These are phyloP conservation scores for Phenacoccus solenopsis DNA, from an alignment of 1,140 invertebrate species.

Conservation along the genomic window DNA sequence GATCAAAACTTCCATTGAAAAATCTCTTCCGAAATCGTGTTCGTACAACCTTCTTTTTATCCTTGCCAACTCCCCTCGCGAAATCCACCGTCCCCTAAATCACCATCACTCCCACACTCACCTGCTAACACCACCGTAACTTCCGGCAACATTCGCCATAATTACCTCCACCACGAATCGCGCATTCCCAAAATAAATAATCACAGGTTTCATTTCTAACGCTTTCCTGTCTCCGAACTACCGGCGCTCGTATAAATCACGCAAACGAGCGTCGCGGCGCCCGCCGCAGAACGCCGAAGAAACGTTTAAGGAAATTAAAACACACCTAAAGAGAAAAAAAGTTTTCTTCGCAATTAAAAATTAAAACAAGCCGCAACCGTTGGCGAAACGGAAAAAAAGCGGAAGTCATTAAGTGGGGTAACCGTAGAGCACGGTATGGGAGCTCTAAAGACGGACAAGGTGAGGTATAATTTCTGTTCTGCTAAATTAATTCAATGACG, in stretches of 20 bases:
- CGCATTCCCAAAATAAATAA: no score
- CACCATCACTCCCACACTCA: no score
- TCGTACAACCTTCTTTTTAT: no score
- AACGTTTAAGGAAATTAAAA: constrained; percentile 11
- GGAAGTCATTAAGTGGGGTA: constrained; percentile 17
- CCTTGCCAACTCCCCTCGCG: no score
- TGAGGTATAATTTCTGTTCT: constrained; percentile 17
- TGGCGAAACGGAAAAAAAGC: background rate
- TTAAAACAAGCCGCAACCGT: background rate
- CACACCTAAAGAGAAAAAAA: constrained; percentile 14
- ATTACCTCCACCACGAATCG: no score
- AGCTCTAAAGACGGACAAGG: constrained; percentile 6
- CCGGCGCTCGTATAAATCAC: background rate
- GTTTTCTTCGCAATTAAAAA: constrained; percentile 16
- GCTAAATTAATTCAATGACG: constrained; percentile 15
- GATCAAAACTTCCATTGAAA: no score
- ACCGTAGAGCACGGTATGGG: background rate
- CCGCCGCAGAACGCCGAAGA: background rate
- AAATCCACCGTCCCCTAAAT: no score
- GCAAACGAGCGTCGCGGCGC: background rate
- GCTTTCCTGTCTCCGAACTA: background rate
- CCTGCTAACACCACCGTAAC: no score
- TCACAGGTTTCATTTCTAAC: background rate
- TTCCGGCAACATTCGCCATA: no score
- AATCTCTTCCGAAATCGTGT: no score